phyloP scores from a whole-genome alignment of 2,113 vertebrate genomes.

The Pontoporia blainvillei region DNA sequence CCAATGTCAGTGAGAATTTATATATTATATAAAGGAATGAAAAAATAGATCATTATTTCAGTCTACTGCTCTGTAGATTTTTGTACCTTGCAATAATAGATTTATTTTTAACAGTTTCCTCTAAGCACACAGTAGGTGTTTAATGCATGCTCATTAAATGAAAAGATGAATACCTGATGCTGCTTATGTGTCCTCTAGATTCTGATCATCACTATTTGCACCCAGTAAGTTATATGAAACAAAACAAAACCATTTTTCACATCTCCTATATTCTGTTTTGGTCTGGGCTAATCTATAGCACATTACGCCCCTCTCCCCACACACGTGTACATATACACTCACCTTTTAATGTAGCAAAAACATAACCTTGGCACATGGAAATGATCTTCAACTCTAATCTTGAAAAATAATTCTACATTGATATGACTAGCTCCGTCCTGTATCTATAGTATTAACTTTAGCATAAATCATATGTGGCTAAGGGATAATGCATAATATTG shows the following conservation, averaged over 20 bases:
- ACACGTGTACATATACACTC: background rate
- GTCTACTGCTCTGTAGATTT: background rate
- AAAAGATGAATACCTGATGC: background rate
- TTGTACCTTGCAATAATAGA: background rate
- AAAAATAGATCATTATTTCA: background rate
- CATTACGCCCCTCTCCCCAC: accelerated
- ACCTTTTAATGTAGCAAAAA: background rate
- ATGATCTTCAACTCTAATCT: conserved; percentile 18
- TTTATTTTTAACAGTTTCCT: background rate
- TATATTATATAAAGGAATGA: background rate
- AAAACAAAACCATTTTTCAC: background rate
- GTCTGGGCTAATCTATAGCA: background rate
- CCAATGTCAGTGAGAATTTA: conserved; percentile 27
- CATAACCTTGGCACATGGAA: background rate
- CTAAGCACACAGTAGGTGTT: background rate
- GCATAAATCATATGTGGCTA: conserved; percentile 53
- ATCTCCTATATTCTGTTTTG: background rate
- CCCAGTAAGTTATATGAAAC: background rate
- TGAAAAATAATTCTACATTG: conserved; percentile 48
- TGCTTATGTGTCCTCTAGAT: background rate
- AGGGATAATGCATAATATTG: conserved; percentile 75
- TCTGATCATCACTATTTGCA: background rate
- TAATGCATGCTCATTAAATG: background rate
- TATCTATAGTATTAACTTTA: conserved; percentile 53
- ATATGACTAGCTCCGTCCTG: conserved; percentile 27